These are phyloP conservation scores for Clupea harengus DNA, from an alignment of 2,113 vertebrate species.

Conservation along the genomic window DNA sequence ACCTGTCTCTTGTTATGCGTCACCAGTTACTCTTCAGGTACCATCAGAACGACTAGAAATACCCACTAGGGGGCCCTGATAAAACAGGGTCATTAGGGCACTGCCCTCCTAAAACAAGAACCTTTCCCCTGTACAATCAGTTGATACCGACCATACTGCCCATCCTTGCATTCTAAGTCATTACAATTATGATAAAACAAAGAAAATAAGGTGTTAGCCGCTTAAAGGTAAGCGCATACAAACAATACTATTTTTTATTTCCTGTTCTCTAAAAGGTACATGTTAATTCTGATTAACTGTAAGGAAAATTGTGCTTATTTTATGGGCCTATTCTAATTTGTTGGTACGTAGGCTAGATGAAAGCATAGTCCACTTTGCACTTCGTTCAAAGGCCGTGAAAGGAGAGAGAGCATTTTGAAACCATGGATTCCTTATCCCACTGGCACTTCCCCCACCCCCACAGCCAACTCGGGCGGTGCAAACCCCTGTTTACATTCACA, in stretches of 20 bases:
- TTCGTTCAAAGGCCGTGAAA: background rate
- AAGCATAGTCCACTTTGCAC: background rate
- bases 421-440: background rate
- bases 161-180: background rate
- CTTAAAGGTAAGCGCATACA: background rate
- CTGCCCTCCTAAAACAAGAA: background rate
- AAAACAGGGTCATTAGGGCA: background rate
- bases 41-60: background rate
- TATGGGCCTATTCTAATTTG: background rate
- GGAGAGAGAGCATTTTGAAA: background rate
- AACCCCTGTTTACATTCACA: constrained; percentile 10
- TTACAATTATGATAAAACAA: background rate
- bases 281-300: background rate
- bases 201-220: background rate
- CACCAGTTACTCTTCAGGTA: background rate
- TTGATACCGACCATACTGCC: background rate
- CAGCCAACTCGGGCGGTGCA: background rate
- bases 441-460: background rate
- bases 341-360: background rate
- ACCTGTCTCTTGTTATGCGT: background rate
- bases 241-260: background rate
- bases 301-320: background rate
- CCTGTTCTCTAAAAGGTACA: background rate
- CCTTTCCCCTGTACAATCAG: background rate
- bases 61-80: background rate